Evolutionary conservation across 2,113 vertebrate species (phyloP).

Genomic region (Anguilla rostrata): DNA sequence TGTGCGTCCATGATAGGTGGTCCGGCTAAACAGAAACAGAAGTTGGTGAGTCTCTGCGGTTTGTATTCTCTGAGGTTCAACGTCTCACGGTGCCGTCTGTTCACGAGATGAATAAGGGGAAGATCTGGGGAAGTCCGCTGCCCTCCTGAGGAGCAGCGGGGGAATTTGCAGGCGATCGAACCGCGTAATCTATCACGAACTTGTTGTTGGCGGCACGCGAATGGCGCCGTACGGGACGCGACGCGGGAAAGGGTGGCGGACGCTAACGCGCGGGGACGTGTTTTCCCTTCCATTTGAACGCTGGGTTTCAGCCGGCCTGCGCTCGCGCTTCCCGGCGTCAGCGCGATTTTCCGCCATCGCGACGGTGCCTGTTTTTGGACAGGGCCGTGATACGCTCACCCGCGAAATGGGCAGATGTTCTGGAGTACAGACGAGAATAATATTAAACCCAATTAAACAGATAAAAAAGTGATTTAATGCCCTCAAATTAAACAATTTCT

Average conservation of each 20-base stretch:
- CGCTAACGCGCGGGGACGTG: background rate
- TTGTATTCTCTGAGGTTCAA: constrained; percentile 32
- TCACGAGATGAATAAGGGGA: background rate
- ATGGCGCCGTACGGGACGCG: background rate
- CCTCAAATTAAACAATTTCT: too few relatives aligned
- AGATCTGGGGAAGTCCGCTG: too few relatives aligned
- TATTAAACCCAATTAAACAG: background rate
- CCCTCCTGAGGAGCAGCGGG: too few relatives aligned
- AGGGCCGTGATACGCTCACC: background rate
- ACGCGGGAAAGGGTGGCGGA: background rate
- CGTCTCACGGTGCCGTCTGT: background rate
- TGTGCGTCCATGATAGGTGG: constrained; percentile 67
- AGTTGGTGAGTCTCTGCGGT: constrained; percentile 86
- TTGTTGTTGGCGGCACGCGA: background rate
- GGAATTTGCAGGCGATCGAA: background rate
- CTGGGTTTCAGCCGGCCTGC: background rate
- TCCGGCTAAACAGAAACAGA: constrained; percentile 97
- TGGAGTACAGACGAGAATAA: background rate
- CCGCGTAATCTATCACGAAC: background rate
- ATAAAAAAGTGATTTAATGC: too few relatives aligned
- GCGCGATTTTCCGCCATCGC: background rate
- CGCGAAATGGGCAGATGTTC: background rate
- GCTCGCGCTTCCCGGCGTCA: background rate
- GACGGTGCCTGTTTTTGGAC: too few relatives aligned
- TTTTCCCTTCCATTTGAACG: background rate